A percentile compares a stretch with the other conserved stretches of the same genome.
Evolutionary conservation across 2,113 vertebrate species (phyloP).

Genomic region (Paratilapia polleni): DNA sequence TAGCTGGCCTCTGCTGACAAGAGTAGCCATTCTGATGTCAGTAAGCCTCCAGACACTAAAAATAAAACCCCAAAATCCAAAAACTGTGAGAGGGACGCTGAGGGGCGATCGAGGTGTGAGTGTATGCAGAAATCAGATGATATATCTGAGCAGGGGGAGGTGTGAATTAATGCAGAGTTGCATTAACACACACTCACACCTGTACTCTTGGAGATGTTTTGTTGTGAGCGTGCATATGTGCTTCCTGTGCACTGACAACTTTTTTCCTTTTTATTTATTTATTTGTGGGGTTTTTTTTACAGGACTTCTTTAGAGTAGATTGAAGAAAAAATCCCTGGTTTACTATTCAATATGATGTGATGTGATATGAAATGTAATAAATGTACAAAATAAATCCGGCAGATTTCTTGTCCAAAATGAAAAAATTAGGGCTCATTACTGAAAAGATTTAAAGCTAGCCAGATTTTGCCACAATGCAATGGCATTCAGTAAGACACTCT

Average conservation of each 20-base stretch:
- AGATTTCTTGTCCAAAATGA: background rate
- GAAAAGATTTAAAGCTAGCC: background rate
- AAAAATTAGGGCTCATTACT: background rate
- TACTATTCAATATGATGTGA: accelerated
- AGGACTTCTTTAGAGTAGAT: background rate
- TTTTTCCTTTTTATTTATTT: background rate
- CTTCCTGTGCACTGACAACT: constrained; percentile 59
- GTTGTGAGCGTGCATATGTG: constrained; percentile 10
- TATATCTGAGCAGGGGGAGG: background rate
- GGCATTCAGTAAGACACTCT: no score
- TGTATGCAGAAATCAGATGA: background rate
- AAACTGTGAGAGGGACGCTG: background rate
- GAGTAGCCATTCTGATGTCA: constrained; percentile 24
- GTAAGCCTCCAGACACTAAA: constrained; percentile 17
- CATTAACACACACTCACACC: background rate
- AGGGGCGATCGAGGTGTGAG: background rate
- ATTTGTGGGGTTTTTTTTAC: background rate
- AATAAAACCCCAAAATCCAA: constrained; percentile 18
- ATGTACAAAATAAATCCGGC: no score
- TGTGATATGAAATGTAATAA: background rate
- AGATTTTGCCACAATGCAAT: background rate
- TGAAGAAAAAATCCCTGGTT: background rate
- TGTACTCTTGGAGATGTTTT: background rate
- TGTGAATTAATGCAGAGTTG: constrained; percentile 12
- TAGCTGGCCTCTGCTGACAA: constrained; percentile 13